phyloP scores from a whole-genome alignment of 2,797 vertebrate genomes.

The Hoplostethus atlanticus region DNA sequence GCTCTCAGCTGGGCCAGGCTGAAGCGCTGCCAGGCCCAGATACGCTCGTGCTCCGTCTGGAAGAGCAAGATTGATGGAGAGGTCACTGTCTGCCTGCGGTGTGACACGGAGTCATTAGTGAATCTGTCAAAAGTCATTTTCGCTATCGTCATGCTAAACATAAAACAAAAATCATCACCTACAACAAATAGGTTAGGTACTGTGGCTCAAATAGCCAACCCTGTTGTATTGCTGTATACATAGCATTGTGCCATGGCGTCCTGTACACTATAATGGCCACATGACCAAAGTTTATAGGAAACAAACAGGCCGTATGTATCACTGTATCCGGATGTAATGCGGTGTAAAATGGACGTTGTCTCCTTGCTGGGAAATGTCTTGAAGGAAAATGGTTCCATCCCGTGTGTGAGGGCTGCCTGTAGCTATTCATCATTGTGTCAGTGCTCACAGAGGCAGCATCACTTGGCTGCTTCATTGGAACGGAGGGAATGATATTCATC shows the following conservation, averaged over 20 bases:
- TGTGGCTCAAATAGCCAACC: not conserved
- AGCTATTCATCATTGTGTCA: constrained; percentile 84
- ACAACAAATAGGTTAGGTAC: not conserved
- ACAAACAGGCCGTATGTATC: constrained; percentile 44
- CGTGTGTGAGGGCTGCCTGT: constrained; percentile 66
- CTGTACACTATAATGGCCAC: constrained; percentile 49
- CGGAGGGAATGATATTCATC: constrained; percentile 81
- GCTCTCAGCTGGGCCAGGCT: constrained; percentile 78
- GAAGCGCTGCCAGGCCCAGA: constrained; percentile 82
- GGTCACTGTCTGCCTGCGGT: not conserved
- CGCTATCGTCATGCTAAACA: not conserved
- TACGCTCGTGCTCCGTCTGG: constrained; percentile 87
- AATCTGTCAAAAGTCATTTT: constrained; percentile 4
- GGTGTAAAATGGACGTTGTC: constrained; percentile 63
- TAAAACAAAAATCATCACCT: not conserved
- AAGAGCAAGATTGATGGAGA: constrained; percentile 32
- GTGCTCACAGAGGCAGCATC: constrained; percentile 70
- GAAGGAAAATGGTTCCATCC: constrained; percentile 70
- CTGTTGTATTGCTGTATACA: constrained; percentile 18
- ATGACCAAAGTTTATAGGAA: constrained; percentile 25
- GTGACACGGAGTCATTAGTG: not conserved
- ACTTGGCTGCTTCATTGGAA: constrained; percentile 80
- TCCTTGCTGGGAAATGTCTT: constrained; percentile 69
- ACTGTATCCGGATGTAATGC: constrained; percentile 23
- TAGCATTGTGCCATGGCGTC: constrained; percentile 27